These are phyloP conservation scores for Serilophus lunatus DNA, from an alignment of 2,113 vertebrate species.

Conservation along the genomic window DNA sequence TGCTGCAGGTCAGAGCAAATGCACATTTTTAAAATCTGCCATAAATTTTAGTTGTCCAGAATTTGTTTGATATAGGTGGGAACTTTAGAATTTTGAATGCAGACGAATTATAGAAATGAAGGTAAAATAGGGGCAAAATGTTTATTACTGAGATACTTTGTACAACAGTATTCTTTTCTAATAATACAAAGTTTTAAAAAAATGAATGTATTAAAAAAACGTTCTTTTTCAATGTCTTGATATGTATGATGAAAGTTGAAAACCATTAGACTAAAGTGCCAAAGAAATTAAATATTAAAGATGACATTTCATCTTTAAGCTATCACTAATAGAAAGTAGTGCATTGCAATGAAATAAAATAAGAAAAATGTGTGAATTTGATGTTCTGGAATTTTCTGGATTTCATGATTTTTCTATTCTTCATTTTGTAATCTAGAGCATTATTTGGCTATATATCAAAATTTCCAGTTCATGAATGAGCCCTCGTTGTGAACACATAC, in stretches of 20 bases:
- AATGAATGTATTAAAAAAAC: not conserved
- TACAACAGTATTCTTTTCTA: not conserved
- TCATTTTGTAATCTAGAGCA: not conserved
- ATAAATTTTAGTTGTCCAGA: not conserved
- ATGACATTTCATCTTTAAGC: not conserved
- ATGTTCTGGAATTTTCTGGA: not conserved
- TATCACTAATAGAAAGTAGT: not conserved
- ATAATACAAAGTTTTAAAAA: not conserved
- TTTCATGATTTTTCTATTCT: not conserved
- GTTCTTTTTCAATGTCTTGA: not conserved
- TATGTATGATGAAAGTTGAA: not conserved
- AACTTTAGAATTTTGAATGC: not conserved
- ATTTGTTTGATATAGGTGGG: not conserved
- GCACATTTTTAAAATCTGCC: not conserved
- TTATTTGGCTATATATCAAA: not conserved
- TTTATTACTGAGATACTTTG: not conserved
- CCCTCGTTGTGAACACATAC: not conserved
- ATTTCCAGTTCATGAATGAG: not conserved
- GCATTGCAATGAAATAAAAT: not conserved
- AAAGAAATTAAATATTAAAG: slow-evolving; percentile 29
- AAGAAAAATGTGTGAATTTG: not conserved
- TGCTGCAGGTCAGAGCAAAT: not conserved
- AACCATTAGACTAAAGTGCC: not conserved
- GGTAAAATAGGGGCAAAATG: not conserved
- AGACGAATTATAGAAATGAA: not conserved